phyloP scores from a whole-genome alignment of 1,140 invertebrate species.

The Drosophila tani region DNA sequence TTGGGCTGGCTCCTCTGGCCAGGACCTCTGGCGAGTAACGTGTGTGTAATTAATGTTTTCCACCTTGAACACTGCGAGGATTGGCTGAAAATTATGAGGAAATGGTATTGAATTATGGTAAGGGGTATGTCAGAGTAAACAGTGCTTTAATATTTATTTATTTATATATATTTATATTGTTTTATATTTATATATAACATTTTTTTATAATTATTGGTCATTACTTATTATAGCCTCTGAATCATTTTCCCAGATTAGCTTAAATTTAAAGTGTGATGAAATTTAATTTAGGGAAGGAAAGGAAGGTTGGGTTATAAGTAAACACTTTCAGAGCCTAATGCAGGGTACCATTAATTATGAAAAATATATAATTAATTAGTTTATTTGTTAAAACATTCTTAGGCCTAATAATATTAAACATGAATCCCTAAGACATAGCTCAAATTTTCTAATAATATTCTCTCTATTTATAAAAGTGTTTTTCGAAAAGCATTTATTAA shows the following conservation, averaged over 20 bases:
- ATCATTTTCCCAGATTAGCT: neutral
- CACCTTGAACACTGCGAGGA: slow-evolving; percentile 37
- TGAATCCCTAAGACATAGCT: too few relatives aligned
- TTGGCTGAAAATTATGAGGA: neutral
- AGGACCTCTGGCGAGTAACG: slow-evolving; percentile 8
- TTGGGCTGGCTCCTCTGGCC: neutral
- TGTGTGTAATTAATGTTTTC: slow-evolving; percentile 77
- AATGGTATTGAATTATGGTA: neutral
- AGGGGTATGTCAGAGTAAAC: neutral
- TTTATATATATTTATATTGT: neutral
- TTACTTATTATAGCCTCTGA: too few relatives aligned
- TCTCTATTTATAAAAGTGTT: too few relatives aligned
- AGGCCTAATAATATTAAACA: too few relatives aligned
- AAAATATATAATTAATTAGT: too few relatives aligned
- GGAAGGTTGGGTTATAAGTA: too few relatives aligned
- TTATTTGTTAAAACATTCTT: too few relatives aligned
- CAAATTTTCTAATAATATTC: too few relatives aligned
- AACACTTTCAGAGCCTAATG: neutral
- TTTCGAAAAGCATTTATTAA: neutral
- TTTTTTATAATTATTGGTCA: neutral
- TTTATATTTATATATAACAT: neutral
- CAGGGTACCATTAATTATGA: neutral
- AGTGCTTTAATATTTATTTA: neutral
- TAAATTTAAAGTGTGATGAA: too few relatives aligned
- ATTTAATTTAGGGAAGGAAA: too few relatives aligned